These are phyloP conservation scores for Phengaris alcon DNA, from an alignment of 2,888 invertebrate species.

Conservation along the genomic window DNA sequence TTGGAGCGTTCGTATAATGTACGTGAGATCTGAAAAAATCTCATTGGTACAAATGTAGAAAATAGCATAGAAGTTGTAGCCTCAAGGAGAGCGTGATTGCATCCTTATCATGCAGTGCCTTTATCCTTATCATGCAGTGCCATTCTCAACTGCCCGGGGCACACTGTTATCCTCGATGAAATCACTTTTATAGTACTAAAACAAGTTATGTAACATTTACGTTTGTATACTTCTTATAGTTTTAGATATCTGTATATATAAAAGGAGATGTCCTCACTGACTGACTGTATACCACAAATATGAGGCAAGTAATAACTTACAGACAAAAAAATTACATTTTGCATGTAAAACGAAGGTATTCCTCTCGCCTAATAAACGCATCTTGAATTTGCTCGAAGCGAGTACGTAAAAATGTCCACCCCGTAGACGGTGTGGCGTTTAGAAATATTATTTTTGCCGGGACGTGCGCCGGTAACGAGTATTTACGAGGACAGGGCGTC, in stretches of 20 bases:
- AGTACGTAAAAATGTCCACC: conserved; percentile 67
- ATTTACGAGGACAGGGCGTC: conserved; percentile 73
- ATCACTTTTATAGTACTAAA: not conserved
- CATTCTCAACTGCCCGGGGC: not conserved
- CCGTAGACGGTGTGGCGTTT: conserved; percentile 64
- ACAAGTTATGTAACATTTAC: not conserved
- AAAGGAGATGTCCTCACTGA: too few relatives aligned
- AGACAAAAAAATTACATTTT: conserved; percentile 43
- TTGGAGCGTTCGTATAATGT: too few relatives aligned
- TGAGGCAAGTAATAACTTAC: too few relatives aligned
- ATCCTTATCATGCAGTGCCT: conserved; percentile 12
- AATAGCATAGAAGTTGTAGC: not conserved
- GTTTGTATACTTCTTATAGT: conserved; percentile 42
- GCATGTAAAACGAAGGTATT: conserved; percentile 55
- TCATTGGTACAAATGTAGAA: too few relatives aligned
- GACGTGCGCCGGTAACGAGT: conserved; percentile 74
- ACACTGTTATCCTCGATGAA: not conserved
- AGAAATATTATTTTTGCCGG: conserved; percentile 74
- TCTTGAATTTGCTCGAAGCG: conserved; percentile 54
- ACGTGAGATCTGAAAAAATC: too few relatives aligned
- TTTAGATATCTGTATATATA: too few relatives aligned
- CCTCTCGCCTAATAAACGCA: conserved; percentile 56
- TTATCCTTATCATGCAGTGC: conserved; percentile 21
- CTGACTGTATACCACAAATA: too few relatives aligned
- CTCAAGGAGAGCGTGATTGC: conserved; percentile 8